Evolutionary conservation across 1,140 invertebrate species (phyloP), one percentile per base, ranked within the genome.

Genomic region (Battus philenor): DNA sequence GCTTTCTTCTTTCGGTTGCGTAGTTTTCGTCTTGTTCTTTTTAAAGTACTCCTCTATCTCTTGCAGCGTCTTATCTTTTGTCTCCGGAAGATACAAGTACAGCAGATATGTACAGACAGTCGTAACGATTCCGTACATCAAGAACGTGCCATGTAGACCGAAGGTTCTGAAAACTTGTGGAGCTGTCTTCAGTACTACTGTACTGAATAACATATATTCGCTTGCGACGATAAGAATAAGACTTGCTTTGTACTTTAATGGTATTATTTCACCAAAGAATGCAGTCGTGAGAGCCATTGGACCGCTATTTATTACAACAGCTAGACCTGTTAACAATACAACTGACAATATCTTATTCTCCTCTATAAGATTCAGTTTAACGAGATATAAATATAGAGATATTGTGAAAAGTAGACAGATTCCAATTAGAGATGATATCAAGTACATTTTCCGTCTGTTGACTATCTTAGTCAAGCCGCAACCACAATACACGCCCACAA

Each of bases 401-500:
- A 55, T 46, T 5, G 30, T 36, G 48, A 50, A 66, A 11, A 68
- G 22, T 54, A 59, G 54, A 18, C 49, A 22, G 13, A 55, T 50
- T 11, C 54, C 53, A 12, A 53, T 30, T n/a, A 39, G 29, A 1
- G 54, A 54, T 7, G 54, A 41, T 2, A 38, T 10, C 3, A 68
- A 17, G 11, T 64, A 47, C 8, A 61, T 34, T 1, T 27, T 43
- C 36, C 55, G 48, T 34, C 64, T 33, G 27, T 47, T 59, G 2
- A 64, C 29, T 24, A 56, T 34, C 47, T 44, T 61, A 5, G 60
- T 47, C 10, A 64, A 30, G 4, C 32, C 29, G 17, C 57, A 59
- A 1, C 60, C 64, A 22, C 54, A 7, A 31, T 61, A 56, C 54
- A 61, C 61, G 7, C 57, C 51, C 8, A 52, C 15, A 22, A 68